A percentile compares a stretch with the other conserved stretches of the same genome.
Evolutionary conservation across 2,113 vertebrate genomes (phyloP).

Genomic region (Pantherophis guttatus): DNA sequence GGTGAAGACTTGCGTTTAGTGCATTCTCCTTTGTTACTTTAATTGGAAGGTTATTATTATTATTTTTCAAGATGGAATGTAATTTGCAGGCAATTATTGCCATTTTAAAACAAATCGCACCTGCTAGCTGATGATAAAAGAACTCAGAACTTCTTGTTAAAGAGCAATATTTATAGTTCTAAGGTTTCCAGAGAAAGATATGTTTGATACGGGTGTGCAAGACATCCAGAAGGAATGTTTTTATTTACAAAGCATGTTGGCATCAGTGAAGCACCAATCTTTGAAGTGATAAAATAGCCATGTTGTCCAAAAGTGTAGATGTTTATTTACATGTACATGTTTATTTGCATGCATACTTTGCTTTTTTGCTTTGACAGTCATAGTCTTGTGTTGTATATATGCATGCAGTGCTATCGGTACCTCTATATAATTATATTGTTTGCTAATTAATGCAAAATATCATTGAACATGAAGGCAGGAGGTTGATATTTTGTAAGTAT

Average conservation of each 20-base stretch:
- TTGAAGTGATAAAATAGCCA: neutral
- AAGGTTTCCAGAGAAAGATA: neutral
- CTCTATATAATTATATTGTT: neutral
- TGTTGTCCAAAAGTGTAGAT: neutral
- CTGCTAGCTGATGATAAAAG: neutral
- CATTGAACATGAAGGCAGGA: conserved; percentile 1
- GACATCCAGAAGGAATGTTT: neutral
- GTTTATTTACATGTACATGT: neutral
- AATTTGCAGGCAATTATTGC: neutral
- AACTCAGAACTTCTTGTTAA: neutral
- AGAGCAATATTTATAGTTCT: neutral
- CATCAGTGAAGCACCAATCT: neutral
- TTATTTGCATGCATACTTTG: neutral
- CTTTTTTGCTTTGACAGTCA: neutral
- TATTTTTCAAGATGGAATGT: neutral
- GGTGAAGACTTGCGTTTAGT: neutral
- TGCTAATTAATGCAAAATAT: neutral
- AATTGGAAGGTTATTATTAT: neutral
- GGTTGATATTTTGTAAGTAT: neutral
- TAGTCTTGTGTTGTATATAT: neutral
- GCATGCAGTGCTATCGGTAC: neutral
- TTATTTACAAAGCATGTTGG: neutral
- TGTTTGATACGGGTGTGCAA: neutral
- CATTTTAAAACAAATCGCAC: neutral
- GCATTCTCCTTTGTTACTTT: neutral